phyloP scores from a whole-genome alignment of 2,888 invertebrate genomes.

The Tinea pellionella region DNA sequence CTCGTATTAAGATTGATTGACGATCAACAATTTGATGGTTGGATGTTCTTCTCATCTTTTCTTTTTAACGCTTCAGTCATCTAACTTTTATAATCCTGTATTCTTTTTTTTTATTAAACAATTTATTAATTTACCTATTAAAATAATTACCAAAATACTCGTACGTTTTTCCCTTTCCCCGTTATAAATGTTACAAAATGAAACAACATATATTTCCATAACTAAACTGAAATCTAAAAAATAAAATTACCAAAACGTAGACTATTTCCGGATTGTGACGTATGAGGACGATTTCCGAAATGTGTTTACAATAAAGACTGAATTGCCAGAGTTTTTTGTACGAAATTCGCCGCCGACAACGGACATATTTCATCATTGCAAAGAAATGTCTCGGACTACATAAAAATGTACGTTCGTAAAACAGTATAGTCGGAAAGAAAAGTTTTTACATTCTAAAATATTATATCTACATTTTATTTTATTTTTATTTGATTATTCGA shows the following conservation, averaged over 20 bases:
- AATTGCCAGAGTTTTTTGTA: slow-evolving; percentile 17
- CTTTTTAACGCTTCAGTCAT: no score
- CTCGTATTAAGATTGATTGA: no score
- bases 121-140: no score
- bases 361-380: slow-evolving; percentile 61
- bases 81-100: no score
- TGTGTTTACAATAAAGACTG: slow-evolving; percentile 63
- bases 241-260: slow-evolving; percentile 29
- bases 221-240: background rate
- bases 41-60: no score
- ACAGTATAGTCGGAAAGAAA: slow-evolving; percentile 31
- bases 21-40: no score
- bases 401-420: slow-evolving; percentile 43
- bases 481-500: no score
- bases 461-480: background rate
- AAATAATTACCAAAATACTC: no score
- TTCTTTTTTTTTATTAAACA: no score
- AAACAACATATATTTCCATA: no score
- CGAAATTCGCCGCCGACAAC: slow-evolving; percentile 21
- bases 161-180: no score
- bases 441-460: background rate
- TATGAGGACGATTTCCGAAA: slow-evolving; percentile 54
- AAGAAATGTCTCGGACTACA: slow-evolving; percentile 47
- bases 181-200: no score
- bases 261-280: slow-evolving; percentile 42